Conservation (phyloP, 2,888 invertebrate species). For the Serripes groenlandicus region DNA sequence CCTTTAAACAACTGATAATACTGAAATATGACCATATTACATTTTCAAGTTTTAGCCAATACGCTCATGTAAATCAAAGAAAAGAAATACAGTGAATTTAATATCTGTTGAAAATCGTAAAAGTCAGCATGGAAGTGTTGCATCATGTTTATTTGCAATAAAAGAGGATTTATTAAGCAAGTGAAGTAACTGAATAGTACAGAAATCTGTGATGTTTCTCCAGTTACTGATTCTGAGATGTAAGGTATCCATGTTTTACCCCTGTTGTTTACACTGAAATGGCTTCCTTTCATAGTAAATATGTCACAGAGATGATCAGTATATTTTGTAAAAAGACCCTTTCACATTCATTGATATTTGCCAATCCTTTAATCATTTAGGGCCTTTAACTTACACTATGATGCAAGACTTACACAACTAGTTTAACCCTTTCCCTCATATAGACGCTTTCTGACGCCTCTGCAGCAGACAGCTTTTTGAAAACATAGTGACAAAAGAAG, state of each 20-base stretch:
- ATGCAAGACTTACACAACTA: too few relatives aligned
- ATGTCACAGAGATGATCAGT: too few relatives aligned
- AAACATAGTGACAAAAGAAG: too few relatives aligned
- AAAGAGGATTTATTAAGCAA: not conserved
- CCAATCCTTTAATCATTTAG: too few relatives aligned
- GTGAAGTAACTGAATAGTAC: constrained; percentile 6
- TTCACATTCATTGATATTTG: too few relatives aligned
- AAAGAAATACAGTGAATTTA: not conserved
- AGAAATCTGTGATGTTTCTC: constrained; percentile 8
- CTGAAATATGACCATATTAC: constrained; percentile 13
- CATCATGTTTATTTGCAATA: constrained; percentile 21
- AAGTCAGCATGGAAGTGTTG: constrained; percentile 23
- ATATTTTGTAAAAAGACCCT: too few relatives aligned
- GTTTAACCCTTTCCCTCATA: too few relatives aligned
- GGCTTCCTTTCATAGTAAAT: too few relatives aligned
- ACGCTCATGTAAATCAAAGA: constrained; percentile 16
- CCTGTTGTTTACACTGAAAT: not conserved
- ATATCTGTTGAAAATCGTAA: not conserved
- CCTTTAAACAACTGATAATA: constrained; percentile 4
- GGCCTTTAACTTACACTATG: too few relatives aligned
- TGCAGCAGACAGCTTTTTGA: too few relatives aligned
- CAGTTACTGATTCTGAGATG: not conserved
- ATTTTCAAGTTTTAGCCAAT: constrained; percentile 3
- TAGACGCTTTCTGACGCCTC: too few relatives aligned
- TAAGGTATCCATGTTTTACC: not conserved